Percentiles rank a stretch among this genome's conserved stretches.
phyloP scores from a whole-genome alignment of 2,113 vertebrate species.

The Crocuta crocuta region DNA sequence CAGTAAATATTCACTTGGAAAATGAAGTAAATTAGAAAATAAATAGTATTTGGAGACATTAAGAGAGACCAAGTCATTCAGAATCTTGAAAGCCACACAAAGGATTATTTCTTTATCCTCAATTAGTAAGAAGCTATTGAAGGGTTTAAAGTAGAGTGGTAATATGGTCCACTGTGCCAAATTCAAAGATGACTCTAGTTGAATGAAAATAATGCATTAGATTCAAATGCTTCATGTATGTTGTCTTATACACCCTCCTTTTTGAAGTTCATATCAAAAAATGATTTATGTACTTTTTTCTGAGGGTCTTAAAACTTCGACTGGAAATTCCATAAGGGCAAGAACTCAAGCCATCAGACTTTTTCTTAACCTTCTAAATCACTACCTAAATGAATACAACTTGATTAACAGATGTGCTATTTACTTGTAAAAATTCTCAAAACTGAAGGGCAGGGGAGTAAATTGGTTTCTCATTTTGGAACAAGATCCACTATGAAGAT shows the following conservation, averaged over 20 bases:
- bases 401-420: not conserved
- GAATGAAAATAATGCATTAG: not conserved
- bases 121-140: not conserved
- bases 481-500: not conserved
- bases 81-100: not conserved
- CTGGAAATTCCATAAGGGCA: not conserved
- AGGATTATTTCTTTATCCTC: not conserved
- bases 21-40: conserved; percentile 12
- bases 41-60: not conserved
- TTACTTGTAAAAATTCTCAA: conserved; percentile 36
- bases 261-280: not conserved
- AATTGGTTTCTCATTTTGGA: not conserved
- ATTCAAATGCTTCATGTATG: fast-evolving
- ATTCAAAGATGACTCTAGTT: not conserved
- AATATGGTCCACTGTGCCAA: not conserved
- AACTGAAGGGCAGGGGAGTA: not conserved
- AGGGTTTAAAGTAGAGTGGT: not conserved
- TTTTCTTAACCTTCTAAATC: not conserved
- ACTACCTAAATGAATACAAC: not conserved
- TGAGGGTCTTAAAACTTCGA: not conserved
- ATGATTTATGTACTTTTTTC: not conserved
- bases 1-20: conserved; percentile 34
- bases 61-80: not conserved
- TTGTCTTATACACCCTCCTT: not conserved
- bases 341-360: not conserved